Base-by-base conservation (phyloP, 2,113 vertebrate genomes). In the Zapornia atra region DNA sequence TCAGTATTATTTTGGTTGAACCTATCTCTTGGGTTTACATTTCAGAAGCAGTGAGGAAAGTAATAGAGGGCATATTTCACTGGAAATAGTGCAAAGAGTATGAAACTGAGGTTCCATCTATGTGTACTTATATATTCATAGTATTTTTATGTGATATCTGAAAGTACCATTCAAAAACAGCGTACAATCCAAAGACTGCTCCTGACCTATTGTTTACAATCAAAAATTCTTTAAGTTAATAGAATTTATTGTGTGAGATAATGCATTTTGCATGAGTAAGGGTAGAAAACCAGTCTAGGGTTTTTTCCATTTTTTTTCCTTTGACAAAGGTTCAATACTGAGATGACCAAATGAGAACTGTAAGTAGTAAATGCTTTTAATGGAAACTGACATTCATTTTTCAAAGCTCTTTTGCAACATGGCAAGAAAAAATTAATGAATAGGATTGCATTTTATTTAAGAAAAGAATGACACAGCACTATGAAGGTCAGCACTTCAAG, bases 321-420 rank as follows among this genome's bases (percentile, higher is more conserved):
- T 96, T 83, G 48, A 84, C 25, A 82, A 70, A 91, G 3, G 12
- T 72, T 96, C 78, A 65, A 46, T 85, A 85, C 65, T 54, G 12
- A 94, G 18, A 50, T 57, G 22, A 90, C 36, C 2, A 86, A 92
- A 59, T 50, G 61, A 81, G 20, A 77, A 72, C 26, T 71, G 2
- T 59, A 94, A 90, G 31, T 68, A 93, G 94, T 81, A 60, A 90
- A 77, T 34, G 20, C 6, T 90, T 96, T 85, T 81, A 90, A 86
- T 54, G 29, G 26, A 88, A 93, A 38, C 14, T 5, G 4, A 42
- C 34, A 70, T 68, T 88, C 36, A 87, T 94, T 90, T 96, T 95
- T 92, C 70, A 81, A 94, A 88, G 13, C 1, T 69, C 20, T 79
- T 82, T 86, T 66, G 48, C 44, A n/a, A 79, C 46, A 26, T 44